phyloP scores from a whole-genome alignment of 53 echinoderm and acorn worm genomes.

The Echinometra lucunter region DNA sequence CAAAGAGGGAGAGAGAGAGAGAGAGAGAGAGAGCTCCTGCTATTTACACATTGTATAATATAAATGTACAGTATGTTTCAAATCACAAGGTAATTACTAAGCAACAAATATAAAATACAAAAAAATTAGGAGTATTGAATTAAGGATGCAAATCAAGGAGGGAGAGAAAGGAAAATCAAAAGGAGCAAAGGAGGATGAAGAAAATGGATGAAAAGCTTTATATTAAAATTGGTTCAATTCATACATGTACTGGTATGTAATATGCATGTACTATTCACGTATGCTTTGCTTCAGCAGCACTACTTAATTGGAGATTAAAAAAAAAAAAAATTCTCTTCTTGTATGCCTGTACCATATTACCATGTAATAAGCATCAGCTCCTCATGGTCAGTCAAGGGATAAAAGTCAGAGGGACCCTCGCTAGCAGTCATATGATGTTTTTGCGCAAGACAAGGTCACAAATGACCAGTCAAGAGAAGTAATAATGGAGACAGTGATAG shows the following conservation, averaged over 20 bases:
- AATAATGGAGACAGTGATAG: neutral
- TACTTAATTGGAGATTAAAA: too few relatives aligned
- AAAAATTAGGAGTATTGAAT: too few relatives aligned
- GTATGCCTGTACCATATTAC: neutral
- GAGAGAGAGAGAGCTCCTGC: too few relatives aligned
- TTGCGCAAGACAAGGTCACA: slow-evolving; percentile 22
- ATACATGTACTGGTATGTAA: too few relatives aligned
- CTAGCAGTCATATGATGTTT: neutral
- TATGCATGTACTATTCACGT: neutral
- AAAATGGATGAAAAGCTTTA: neutral
- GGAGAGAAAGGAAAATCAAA: neutral
- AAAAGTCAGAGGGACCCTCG: neutral
- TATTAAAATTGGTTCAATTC: too few relatives aligned
- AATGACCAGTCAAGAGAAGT: neutral
- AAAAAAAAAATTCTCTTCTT: too few relatives aligned
- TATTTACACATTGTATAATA: too few relatives aligned
- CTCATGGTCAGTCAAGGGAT: neutral
- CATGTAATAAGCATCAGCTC: neutral
- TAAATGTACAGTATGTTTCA: too few relatives aligned
- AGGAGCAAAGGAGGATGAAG: neutral
- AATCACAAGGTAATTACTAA: too few relatives aligned
- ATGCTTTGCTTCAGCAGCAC: neutral
- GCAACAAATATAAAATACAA: too few relatives aligned
- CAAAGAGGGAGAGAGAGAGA: too few relatives aligned
- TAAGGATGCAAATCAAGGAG: neutral